Base-by-base conservation (phyloP, 2,888 invertebrate species). In the Chrysolina haemoptera region DNA sequence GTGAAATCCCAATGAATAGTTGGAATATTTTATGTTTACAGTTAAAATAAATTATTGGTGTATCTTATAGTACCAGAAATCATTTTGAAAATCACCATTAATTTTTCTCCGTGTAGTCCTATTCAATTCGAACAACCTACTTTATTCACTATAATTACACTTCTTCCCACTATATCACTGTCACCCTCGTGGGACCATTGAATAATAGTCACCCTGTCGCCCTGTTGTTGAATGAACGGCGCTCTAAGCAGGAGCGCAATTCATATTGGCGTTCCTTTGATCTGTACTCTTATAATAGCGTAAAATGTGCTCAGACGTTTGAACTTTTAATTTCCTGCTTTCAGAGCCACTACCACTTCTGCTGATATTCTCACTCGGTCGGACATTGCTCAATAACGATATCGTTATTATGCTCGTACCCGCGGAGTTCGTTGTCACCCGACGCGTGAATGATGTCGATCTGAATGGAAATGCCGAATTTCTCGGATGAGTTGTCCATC, bases 241-340 rank as follows among this genome's bases (percentile, higher is more conserved):
- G 64, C 69, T 74, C 70, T 48, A 62, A 72, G 70, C 1, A 67
- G 35, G 59, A 43, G 59, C 69, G 70, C 77, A 65, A 70, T 70
- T 72, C 74, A 69, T 75, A 77, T 75, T 74, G 75, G 64, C 77
- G 71, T 50, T 73, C 65, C 79, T 82, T 82, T 82, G 82, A 82
- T 82, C 82, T 79, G 71, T 62, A 66, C 77, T 76, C 75, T 78
- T 76, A 71, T 73, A 74, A 77, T 70, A 70, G 74, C 68, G 75
- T 67, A 78, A 82, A 81, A 81, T 81, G 81, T 81, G 82, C 83
- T 81, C 79, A 81, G 80, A 79, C 82, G 82, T 83, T 84, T 82
- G 83, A 85, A 83, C 82, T 84, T 84, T 85, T 85, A 84, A 85
- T 85, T 85, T 85, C 85, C 85, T 85, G 85, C 83, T 79, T 82